Evolutionary conservation across 2,113 vertebrate species (phyloP).

Genomic region (Rafetus swinhoei): DNA sequence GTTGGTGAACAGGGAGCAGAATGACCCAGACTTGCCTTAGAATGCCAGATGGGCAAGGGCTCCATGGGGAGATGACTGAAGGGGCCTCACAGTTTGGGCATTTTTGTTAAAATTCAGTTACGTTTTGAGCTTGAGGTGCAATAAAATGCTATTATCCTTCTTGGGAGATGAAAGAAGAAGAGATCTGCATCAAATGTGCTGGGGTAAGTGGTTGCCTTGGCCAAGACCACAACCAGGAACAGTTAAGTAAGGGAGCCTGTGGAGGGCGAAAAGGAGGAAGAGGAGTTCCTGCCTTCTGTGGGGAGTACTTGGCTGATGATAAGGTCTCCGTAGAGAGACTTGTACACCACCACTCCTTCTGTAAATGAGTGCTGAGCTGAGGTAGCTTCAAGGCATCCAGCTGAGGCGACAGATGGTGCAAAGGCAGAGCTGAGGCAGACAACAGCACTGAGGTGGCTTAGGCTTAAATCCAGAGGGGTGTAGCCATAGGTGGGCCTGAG

Average conservation of each 20-base stretch:
- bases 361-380: background rate
- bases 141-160: background rate
- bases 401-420: no score
- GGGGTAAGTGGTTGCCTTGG: background rate
- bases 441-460: background rate
- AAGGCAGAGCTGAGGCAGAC: no score
- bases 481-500: no score
- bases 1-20: background rate
- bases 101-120: background rate
- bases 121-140: background rate
- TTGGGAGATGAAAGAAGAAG: background rate
- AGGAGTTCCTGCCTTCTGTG: background rate
- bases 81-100: background rate
- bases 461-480: background rate
- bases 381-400: no score
- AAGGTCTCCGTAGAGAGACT: background rate
- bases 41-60: background rate
- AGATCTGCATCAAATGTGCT: background rate
- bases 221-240: background rate
- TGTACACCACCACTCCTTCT: background rate
- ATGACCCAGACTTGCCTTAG: background rate
- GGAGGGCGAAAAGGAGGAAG: background rate
- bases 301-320: background rate
- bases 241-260: background rate
- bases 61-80: background rate